A percentile compares a stretch with the other conserved stretches of the same genome.
These are phyloP conservation scores for Otis tarda DNA, from an alignment of 2,113 vertebrate species.

Conservation along the genomic window DNA sequence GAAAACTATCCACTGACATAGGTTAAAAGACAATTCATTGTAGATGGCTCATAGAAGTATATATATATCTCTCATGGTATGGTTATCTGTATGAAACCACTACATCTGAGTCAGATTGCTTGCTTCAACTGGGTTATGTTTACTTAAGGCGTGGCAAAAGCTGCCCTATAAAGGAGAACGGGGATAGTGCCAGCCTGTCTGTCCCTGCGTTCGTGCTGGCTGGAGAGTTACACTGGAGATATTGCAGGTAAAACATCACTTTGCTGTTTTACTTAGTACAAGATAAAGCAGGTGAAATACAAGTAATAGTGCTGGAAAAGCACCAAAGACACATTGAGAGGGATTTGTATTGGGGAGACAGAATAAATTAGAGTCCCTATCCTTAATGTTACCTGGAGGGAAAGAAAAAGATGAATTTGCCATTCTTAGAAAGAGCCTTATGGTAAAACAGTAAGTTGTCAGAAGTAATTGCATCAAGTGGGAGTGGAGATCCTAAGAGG, in stretches of 20 bases:
- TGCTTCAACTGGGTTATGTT: constrained; percentile 9
- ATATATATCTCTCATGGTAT: fast-evolving
- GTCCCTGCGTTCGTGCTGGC: not conserved
- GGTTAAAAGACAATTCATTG: fast-evolving
- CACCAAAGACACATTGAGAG: not conserved
- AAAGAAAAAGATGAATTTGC: not conserved
- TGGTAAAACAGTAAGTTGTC: not conserved
- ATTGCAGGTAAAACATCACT: not conserved
- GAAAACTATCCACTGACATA: fast-evolving
- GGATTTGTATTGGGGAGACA: not conserved
- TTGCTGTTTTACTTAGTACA: constrained; percentile 5
- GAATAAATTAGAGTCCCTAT: not conserved
- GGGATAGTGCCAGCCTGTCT: not conserved
- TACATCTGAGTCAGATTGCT: not conserved
- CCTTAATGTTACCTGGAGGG: constrained; percentile 1
- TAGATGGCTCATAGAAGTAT: not conserved
- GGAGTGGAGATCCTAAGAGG: constrained; percentile 11
- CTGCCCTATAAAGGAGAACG: not conserved
- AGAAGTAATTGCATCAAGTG: constrained; percentile 49
- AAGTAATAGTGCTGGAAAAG: not conserved
- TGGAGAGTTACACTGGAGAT: not conserved
- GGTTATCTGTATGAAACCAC: not conserved
- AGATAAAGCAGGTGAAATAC: not conserved
- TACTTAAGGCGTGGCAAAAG: constrained; percentile 44
- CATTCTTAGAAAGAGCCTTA: not conserved